Conservation (phyloP, 1,140 invertebrate genomes). For the Heliconius nattereri region DNA sequence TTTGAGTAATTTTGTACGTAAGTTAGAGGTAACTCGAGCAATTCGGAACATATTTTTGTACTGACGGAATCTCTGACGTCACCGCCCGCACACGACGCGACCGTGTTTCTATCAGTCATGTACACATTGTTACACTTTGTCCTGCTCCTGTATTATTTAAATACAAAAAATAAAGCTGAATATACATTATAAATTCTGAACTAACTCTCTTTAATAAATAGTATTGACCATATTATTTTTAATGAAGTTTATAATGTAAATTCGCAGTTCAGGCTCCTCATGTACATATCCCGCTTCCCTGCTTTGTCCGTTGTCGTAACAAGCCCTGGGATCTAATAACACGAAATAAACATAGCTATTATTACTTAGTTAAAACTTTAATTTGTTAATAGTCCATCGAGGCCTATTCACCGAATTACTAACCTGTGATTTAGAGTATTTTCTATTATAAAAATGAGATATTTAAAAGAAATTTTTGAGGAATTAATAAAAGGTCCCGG, state of each 20-base stretch:
- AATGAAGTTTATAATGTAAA: constrained; percentile 2
- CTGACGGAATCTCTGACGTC: constrained; percentile 15
- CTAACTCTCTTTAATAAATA: neutral
- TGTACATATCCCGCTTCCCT: constrained; percentile 23
- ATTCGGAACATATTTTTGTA: constrained; percentile 22
- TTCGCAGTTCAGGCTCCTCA: neutral
- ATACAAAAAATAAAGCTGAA: neutral
- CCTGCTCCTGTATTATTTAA: neutral
- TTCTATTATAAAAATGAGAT: constrained; percentile 8
- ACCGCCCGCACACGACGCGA: neutral
- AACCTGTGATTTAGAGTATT: constrained; percentile 36
- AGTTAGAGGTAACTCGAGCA: constrained; percentile 9
- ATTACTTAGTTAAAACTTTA: neutral
- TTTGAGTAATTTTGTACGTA: constrained; percentile 15
- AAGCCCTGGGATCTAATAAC: neutral
- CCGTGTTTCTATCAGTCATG: neutral
- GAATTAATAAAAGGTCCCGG: constrained; percentile 9
- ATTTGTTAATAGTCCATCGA: constrained; percentile 17
- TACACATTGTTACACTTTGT: neutral
- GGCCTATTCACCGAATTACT: constrained; percentile 37
- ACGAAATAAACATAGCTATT: neutral
- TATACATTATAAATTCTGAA: neutral
- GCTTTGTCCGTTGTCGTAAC: neutral
- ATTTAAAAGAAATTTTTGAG: neutral
- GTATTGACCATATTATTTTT: neutral